Conservation (phyloP, 2,797 vertebrate species). For the Anniella stebbinsi region DNA sequence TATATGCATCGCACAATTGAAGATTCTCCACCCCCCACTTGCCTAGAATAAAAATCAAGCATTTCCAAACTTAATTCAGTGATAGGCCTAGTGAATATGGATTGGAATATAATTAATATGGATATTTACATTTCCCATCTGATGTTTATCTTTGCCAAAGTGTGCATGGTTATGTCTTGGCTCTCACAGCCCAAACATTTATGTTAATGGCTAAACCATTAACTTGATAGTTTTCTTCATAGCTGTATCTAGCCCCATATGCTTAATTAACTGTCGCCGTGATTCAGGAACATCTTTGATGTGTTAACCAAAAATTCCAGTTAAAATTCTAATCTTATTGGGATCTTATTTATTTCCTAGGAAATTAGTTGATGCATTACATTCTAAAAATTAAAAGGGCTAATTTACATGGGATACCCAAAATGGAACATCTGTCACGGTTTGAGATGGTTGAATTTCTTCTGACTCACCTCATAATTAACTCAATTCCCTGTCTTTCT, state of each 20-base stretch:
- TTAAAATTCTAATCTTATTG: background rate
- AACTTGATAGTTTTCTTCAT: slow-evolving; percentile 8
- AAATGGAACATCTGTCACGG: background rate
- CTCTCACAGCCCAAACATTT: background rate
- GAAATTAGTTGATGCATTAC: background rate
- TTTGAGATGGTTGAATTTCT: background rate
- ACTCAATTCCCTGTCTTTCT: background rate
- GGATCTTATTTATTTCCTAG: background rate
- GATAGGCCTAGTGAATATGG: background rate
- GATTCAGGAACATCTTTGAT: background rate
- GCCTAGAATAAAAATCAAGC: background rate
- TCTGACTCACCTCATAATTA: background rate
- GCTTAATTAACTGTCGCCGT: background rate
- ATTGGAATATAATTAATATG: slow-evolving; percentile 18
- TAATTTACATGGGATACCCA: background rate
- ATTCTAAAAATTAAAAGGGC: background rate
- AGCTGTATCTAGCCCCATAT: slow-evolving; percentile 5
- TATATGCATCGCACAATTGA: background rate
- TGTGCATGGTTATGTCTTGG: background rate
- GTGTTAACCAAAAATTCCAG: background rate
- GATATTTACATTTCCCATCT: slow-evolving; percentile 11
- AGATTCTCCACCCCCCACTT: background rate
- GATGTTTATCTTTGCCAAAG: slow-evolving; percentile 17
- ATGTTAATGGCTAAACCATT: slow-evolving; percentile 20
- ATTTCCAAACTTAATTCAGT: background rate